Evolutionary conservation across 2,888 invertebrate genomes (phyloP), one percentile per base, ranked within the genome.

Genomic region (Cosmopolites sordidus): DNA sequence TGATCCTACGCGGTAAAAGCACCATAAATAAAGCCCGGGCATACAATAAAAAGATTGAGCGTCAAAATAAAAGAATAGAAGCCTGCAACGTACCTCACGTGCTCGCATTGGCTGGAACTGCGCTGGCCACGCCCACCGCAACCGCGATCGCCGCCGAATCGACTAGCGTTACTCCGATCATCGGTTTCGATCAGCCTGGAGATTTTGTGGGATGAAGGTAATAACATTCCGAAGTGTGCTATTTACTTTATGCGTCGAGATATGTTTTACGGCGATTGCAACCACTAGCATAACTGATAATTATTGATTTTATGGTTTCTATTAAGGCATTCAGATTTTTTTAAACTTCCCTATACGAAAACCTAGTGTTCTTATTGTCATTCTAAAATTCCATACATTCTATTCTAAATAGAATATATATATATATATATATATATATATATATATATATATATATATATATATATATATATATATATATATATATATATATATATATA

Each of bases 1-100:
- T 53, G 63, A 62, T 70, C 68, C 66, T 67, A 63, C 58, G 56
- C 62, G 58, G 67, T 70, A 70, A 70, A 70, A 69, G 69, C 64
- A 61, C 64, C 67, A 70, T 70, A 70, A 70, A 70, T 70, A 70
- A 69, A 61, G 51, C 38, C 62, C 8, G 33, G 51, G 45, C 61
- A 59, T 55, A 63, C 63, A 67, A 69, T 66, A 67, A 68, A 66
- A 65, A 56, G 60, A 51, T 45, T 52, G 60, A 58, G 62, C 62
- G 63, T 64, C 64, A 64, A 63, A 50, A 63, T 61, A 64, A 65
- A 62, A 63, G 58, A 61, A 60, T 50, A 55, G 62, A 47, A 5
- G 58, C 55, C 54, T 54, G 58, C 62, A 63, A 62, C 61, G 61
- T 60, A 59, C 58, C 55, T 44, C 39, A 43, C 30, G 44, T 30